Evolutionary conservation across 2,888 invertebrate species (phyloP).

Genomic region (Bursaphelenchus okinawaensis): DNA sequence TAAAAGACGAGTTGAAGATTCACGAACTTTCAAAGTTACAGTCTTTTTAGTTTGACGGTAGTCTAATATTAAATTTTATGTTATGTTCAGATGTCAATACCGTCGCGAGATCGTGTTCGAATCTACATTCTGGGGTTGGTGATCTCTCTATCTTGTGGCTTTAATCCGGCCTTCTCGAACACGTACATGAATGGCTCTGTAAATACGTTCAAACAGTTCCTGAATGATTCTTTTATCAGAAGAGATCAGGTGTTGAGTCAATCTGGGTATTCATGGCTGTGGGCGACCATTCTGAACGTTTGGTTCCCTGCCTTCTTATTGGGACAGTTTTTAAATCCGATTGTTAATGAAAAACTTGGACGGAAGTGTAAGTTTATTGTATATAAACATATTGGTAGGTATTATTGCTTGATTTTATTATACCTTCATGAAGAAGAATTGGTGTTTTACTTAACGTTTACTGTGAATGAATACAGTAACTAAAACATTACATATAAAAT

Average conservation of each 20-base stretch:
- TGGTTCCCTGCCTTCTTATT: constrained; percentile 45
- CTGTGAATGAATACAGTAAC: too few relatives aligned
- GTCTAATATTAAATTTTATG: too few relatives aligned
- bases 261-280: constrained; percentile 27
- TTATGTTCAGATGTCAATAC: too few relatives aligned
- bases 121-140: neutral
- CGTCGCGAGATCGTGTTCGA: neutral
- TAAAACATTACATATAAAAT: neutral
- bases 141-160: constrained; percentile 38
- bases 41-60: too few relatives aligned
- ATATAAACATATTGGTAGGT: too few relatives aligned
- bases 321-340: constrained; percentile 43
- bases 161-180: constrained; percentile 44
- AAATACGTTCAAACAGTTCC: constrained; percentile 32
- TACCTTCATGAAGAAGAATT: too few relatives aligned
- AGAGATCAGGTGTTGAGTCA: constrained; percentile 25
- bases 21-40: too few relatives aligned
- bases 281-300: constrained; percentile 43
- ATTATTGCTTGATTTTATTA: too few relatives aligned
- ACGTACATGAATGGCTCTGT: constrained; percentile 47
- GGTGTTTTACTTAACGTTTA: too few relatives aligned
- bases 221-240: constrained; percentile 14
- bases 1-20: too few relatives aligned
- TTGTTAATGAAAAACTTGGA: constrained; percentile 44
- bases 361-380: constrained; percentile 33